phyloP scores from a whole-genome alignment of 2,888 invertebrate genomes.

The Tineola bisselliella region DNA sequence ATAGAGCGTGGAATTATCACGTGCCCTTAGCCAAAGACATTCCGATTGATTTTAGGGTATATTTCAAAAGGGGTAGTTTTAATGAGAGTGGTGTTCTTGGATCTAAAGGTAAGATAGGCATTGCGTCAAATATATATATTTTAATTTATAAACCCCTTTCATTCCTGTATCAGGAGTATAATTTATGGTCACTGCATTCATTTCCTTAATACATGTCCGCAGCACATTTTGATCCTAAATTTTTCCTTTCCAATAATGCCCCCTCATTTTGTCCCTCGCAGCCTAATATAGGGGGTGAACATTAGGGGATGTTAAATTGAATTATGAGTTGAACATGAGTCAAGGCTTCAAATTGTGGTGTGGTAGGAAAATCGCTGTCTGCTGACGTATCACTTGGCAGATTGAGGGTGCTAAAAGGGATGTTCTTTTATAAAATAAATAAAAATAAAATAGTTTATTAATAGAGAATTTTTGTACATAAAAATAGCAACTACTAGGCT shows the following conservation, averaged over 20 bases:
- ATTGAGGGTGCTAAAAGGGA: background rate
- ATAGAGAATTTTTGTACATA: too few species aligned
- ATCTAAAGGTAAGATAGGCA: conserved; percentile 52
- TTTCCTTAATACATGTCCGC: background rate
- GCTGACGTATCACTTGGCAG: conserved; percentile 2
- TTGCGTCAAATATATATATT: background rate
- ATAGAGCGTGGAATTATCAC: conserved; percentile 72
- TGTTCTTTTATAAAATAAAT: too few species aligned
- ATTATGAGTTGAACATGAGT: background rate
- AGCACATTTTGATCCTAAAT: background rate
- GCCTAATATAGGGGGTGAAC: background rate
- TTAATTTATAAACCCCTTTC: too few species aligned
- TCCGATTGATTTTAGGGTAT: conserved; percentile 65
- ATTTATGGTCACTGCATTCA: too few species aligned
- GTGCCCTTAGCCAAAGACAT: conserved; percentile 69
- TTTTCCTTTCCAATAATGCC: conserved; percentile 4
- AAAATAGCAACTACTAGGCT: too few species aligned
- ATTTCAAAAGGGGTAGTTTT: conserved; percentile 55
- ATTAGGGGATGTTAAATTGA: background rate
- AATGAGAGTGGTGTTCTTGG: conserved; percentile 64
- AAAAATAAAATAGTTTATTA: too few species aligned
- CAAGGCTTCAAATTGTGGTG: background rate
- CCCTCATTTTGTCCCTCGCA: background rate
- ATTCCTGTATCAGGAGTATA: too few species aligned
- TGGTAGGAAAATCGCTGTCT: background rate